phyloP scores from a whole-genome alignment of 2,113 vertebrate genomes.

The Sinosuthora webbiana region DNA sequence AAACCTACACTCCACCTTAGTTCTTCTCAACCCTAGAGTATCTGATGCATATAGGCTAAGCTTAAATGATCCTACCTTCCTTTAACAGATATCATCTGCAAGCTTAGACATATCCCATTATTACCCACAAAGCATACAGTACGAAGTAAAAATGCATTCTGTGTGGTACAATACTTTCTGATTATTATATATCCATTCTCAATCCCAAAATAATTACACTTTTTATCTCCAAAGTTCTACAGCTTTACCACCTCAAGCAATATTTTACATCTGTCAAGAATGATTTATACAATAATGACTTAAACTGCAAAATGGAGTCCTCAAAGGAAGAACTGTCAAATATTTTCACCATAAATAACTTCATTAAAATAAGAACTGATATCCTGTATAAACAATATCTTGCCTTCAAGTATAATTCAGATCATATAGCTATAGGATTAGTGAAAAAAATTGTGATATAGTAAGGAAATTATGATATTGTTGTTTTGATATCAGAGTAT shows the following conservation, averaged over 20 bases:
- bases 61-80: neutral
- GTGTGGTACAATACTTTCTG: neutral
- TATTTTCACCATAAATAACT: slow-evolving; percentile 59
- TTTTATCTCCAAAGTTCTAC: slow-evolving; percentile 75
- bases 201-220: slow-evolving; percentile 59
- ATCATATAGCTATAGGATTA: neutral
- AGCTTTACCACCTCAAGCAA: slow-evolving; percentile 74
- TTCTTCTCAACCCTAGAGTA: neutral
- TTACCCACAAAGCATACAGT: neutral
- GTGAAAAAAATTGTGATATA: neutral
- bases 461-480: neutral
- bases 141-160: neutral
- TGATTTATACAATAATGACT: slow-evolving; percentile 78
- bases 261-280: slow-evolving; percentile 78
- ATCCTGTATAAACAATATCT: slow-evolving; percentile 54
- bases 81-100: neutral
- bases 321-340: slow-evolving; percentile 74
- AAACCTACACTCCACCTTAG: neutral
- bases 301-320: slow-evolving; percentile 70
- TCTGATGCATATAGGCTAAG: neutral
- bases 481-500: neutral
- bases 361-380: slow-evolving; percentile 65
- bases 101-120: neutral
- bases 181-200: slow-evolving; percentile 45
- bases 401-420: neutral